These are phyloP conservation scores for Callyntrura sp. DNA, from an alignment of 2,888 invertebrate genomes.

Conservation along the genomic window DNA sequence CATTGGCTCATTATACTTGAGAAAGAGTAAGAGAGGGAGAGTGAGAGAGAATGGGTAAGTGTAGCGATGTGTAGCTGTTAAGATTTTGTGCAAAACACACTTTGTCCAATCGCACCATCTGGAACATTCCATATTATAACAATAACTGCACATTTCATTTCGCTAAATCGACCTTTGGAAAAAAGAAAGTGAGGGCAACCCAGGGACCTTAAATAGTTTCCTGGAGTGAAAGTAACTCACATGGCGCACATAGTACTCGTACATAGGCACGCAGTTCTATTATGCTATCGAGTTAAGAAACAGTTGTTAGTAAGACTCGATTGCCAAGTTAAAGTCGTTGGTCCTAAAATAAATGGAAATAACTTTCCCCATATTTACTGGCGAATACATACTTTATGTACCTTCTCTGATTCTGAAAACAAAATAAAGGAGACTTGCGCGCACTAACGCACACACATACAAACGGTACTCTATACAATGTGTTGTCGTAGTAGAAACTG, in stretches of 20 bases:
- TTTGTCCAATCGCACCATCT: constrained; percentile 43
- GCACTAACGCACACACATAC: not conserved
- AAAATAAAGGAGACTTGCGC: too few species aligned
- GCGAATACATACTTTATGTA: too few species aligned
- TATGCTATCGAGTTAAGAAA: not conserved
- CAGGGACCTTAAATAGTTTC: constrained; percentile 20
- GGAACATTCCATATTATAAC: constrained; percentile 50
- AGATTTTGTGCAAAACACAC: constrained; percentile 50
- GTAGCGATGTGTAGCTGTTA: constrained; percentile 1
- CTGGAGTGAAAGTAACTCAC: constrained; percentile 3
- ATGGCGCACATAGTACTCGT: not conserved
- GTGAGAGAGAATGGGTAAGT: too few species aligned
- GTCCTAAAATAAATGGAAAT: constrained; percentile 23
- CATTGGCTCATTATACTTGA: constrained; percentile 35
- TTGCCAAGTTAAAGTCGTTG: constrained; percentile 29
- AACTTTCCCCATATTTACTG: constrained; percentile 32
- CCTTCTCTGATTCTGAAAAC: too few species aligned
- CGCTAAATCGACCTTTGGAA: constrained; percentile 58
- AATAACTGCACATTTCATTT: constrained; percentile 62
- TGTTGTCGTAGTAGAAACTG: too few species aligned
- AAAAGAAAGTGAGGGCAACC: constrained; percentile 52
- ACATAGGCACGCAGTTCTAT: too few species aligned
- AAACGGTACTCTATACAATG: too few species aligned
- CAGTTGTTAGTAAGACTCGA: constrained; percentile 2
- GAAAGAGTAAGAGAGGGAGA: not conserved